A percentile compares a stretch with the other conserved stretches of the same genome.
Evolutionary conservation across 2,888 invertebrate species (phyloP).

Genomic region (Chaitophorus viminalis): DNA sequence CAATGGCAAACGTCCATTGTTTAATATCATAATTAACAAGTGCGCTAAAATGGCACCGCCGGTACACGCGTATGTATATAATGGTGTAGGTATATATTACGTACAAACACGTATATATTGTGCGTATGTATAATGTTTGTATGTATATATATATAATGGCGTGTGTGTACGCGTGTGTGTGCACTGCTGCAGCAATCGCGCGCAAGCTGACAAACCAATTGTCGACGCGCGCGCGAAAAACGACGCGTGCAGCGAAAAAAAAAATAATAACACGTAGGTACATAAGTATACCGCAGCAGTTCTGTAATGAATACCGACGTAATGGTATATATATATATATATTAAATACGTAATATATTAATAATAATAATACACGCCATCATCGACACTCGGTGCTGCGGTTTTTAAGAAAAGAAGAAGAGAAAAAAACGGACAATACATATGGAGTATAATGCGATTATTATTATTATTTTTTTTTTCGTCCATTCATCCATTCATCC

Average conservation of each 20-base stretch:
- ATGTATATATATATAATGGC: background rate
- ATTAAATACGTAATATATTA: background rate
- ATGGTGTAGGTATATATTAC: background rate
- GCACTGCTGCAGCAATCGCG: background rate
- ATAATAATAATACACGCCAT: background rate
- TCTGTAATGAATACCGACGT: background rate
- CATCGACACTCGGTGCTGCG: background rate
- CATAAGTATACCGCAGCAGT: background rate
- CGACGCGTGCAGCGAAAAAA: background rate
- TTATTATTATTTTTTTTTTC: no score
- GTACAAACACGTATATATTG: no score
- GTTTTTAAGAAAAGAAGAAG: background rate
- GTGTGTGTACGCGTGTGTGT: background rate
- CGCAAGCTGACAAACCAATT: background rate
- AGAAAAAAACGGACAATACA: background rate
- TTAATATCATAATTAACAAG: slow-evolving; percentile 60
- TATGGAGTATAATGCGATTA: background rate
- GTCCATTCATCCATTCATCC: background rate
- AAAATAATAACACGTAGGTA: background rate
- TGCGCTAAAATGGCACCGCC: slow-evolving; percentile 53
- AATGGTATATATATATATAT: background rate
- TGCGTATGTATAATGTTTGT: background rate
- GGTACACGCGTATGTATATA: background rate
- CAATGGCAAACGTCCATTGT: slow-evolving; percentile 60
- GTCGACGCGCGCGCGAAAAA: slow-evolving; percentile 9